Base-by-base conservation (phyloP, 2,888 invertebrate genomes). In the Tridacna gigas region DNA sequence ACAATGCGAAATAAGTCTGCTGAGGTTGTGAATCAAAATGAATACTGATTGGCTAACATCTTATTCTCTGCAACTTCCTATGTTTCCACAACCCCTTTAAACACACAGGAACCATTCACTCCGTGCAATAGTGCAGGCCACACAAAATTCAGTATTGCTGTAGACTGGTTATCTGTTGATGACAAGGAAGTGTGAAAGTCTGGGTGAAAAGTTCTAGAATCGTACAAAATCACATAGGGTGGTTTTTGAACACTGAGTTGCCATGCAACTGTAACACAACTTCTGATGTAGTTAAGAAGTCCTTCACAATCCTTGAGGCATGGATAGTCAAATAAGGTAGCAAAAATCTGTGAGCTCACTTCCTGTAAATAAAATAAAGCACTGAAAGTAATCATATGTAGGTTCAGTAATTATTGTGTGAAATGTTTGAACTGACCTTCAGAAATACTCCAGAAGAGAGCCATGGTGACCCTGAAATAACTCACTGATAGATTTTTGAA, bases 241-340 rank as follows among this genome's bases (percentile, higher is more conserved):
- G 89, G 93, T 74, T 90, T 96, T 94, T 97, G 97, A 92, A 97
- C 97, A 77, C 97, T 96, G 92, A 98, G 95, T 85, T 96, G 96
- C 98, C 98, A 99, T 5, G 98, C 97, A n/a, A 98, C 96, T 83
- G 97, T 96, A 65, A 98, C 97, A 84, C 97, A 97, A 63, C 97
- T 97, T 48, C 97, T 96, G 77, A 98, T 97, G 94, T 98, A 98
- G 90, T 97, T 96, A 91, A 97, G 96, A 80, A 99, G 96, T 47
- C 97, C 97, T 0, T 96, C 96, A 94, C 98, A 98, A 0, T 96
- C 95, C 89, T 97, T 97, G 92, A 99, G 96, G 94, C 98, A 97
- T 51, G 98, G 98, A 95, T 98, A 99, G 95, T 99, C 99, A 93
- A 97, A 98, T 25, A 99, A 96, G 0, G 98, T 98, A 89, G 97